Conservation (phyloP, 2,113 vertebrate genomes). For the Paralichthys olivaceus region DNA sequence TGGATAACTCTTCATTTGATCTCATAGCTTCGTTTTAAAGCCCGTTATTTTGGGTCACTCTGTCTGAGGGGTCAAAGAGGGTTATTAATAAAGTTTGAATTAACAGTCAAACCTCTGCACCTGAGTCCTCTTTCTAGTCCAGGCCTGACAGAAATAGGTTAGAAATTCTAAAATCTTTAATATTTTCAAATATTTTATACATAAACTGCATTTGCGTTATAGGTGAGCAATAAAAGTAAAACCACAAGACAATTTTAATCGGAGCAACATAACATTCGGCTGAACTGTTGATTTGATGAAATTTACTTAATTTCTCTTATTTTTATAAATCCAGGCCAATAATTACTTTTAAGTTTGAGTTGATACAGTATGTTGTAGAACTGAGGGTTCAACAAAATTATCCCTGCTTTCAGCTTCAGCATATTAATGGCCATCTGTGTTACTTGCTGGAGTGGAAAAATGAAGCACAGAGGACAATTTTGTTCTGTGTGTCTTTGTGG, state of each 20-base stretch:
- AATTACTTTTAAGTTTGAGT: background rate
- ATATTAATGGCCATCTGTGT: conserved; percentile 20
- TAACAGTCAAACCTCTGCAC: too few relatives aligned
- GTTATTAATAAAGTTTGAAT: too few relatives aligned
- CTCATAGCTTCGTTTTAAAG: too few relatives aligned
- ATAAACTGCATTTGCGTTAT: too few relatives aligned
- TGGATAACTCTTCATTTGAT: too few relatives aligned
- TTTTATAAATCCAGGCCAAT: background rate
- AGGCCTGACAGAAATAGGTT: too few relatives aligned
- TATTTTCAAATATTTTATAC: too few relatives aligned
- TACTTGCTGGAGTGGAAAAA: conserved; percentile 52
- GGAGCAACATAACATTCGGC: background rate
- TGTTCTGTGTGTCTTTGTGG: conserved; percentile 40
- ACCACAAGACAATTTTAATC: background rate
- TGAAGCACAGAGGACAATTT: conserved; percentile 42
- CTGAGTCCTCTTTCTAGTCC: too few relatives aligned
- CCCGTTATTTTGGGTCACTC: too few relatives aligned
- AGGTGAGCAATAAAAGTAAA: background rate
- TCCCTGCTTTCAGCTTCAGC: conserved; percentile 13
- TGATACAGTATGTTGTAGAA: background rate
- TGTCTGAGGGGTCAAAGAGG: too few relatives aligned
- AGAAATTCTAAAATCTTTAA: too few relatives aligned
- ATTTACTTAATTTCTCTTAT: background rate
- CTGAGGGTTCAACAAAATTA: background rate
- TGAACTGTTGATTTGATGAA: background rate